Conservation (phyloP, 64 coral and sea anemone genomes). For the Montipora cactus region DNA sequence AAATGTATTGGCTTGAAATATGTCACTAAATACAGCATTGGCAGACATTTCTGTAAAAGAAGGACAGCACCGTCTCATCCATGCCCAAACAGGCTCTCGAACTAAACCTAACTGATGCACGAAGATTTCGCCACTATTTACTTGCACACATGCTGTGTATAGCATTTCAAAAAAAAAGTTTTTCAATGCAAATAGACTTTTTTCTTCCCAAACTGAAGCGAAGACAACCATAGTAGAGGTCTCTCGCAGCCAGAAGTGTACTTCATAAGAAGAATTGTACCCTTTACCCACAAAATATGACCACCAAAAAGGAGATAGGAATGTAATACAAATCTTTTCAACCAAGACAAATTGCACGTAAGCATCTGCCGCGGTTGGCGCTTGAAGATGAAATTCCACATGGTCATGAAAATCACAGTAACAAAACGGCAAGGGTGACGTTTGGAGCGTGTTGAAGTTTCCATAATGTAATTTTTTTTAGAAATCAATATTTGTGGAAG, state of each 20-base stretch:
- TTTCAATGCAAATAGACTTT: background rate
- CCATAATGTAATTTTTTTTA: background rate
- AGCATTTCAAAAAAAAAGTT: background rate
- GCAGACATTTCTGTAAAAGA: too few species aligned
- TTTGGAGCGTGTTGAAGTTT: background rate
- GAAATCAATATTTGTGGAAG: background rate
- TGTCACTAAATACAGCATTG: too few species aligned
- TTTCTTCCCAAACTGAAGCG: background rate
- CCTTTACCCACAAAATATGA: background rate
- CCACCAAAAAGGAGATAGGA: background rate
- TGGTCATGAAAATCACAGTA: background rate
- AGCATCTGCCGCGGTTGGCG: too few species aligned
- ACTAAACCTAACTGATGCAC: too few species aligned
- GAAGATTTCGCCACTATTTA: too few species aligned
- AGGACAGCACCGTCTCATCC: too few species aligned
- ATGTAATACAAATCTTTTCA: background rate
- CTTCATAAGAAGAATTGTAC: background rate
- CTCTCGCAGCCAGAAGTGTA: background rate
- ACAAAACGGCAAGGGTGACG: background rate
- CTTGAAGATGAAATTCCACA: background rate
- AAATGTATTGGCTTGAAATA: too few species aligned
- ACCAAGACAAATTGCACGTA: background rate
- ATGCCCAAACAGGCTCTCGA: too few species aligned
- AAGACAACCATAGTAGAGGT: background rate
- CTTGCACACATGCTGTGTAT: too few species aligned